Evolutionary conservation across 2,113 vertebrate species (phyloP).

Genomic region (Rhea pennata): DNA sequence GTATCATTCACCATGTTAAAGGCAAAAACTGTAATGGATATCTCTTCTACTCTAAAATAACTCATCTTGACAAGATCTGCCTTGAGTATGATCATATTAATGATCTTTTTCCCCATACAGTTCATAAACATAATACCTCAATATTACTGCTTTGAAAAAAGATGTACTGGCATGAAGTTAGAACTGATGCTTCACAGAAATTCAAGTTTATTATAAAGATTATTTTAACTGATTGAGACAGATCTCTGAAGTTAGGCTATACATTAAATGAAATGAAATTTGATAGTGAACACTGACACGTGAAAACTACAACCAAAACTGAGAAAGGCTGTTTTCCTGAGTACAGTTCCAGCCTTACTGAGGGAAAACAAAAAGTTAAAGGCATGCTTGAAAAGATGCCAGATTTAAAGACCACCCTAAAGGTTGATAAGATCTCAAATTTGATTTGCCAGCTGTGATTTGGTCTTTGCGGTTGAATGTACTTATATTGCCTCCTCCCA

Average conservation of each 20-base stretch:
- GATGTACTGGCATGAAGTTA: neutral
- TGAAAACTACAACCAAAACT: neutral
- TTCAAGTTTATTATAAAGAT: neutral
- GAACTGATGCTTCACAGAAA: neutral
- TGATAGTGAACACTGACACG: neutral
- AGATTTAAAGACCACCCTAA: neutral
- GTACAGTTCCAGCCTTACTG: neutral
- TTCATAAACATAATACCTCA: neutral
- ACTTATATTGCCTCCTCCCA: slow-evolving; percentile 51
- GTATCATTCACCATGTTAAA: neutral
- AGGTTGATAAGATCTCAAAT: neutral
- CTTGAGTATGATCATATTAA: neutral
- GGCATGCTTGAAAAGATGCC: neutral
- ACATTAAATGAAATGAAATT: neutral
- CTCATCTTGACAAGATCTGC: neutral
- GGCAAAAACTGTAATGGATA: neutral
- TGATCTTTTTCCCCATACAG: neutral
- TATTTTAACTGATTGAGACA: neutral
- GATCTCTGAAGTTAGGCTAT: neutral
- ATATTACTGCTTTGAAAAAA: neutral
- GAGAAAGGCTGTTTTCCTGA: neutral
- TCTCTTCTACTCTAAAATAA: neutral
- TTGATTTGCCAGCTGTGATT: slow-evolving; percentile 31
- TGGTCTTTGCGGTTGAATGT: neutral
- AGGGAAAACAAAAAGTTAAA: neutral